A percentile compares a stretch with the other conserved stretches of the same genome.
phyloP scores from a whole-genome alignment of 2,113 vertebrate genomes.

The Aldabrachelys gigantea region DNA sequence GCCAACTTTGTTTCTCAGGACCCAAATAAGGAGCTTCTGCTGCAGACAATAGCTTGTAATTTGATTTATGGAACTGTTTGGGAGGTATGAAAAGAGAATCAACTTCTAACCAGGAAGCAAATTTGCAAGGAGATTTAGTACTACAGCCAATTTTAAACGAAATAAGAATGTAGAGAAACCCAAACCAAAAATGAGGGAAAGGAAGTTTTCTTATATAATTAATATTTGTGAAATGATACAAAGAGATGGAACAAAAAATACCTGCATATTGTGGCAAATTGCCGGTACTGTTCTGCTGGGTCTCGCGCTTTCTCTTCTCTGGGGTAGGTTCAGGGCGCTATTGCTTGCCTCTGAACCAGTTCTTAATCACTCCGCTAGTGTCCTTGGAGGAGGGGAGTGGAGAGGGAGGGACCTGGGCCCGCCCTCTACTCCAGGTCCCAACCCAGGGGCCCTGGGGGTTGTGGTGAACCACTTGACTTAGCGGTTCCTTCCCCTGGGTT shows the following conservation, averaged over 20 bases:
- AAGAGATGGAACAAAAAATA: not conserved
- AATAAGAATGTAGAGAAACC: not conserved
- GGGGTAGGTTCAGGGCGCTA: too few species aligned
- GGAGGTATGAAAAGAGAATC: not conserved
- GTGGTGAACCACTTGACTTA: too few species aligned
- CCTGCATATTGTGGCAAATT: too few species aligned
- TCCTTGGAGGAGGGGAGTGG: too few species aligned
- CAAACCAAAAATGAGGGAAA: not conserved
- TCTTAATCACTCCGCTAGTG: too few species aligned
- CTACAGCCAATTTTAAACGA: not conserved
- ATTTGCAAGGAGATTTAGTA: not conserved
- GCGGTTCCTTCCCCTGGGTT: too few species aligned
- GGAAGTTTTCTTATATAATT: not conserved
- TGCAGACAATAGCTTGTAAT: not conserved
- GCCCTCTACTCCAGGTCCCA: too few species aligned
- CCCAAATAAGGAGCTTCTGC: not conserved
- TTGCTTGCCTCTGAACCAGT: too few species aligned
- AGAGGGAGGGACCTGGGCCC: too few species aligned
- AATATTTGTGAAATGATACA: not conserved
- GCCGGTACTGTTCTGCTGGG: too few species aligned
- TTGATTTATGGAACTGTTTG: not conserved
- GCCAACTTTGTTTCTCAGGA: not conserved
- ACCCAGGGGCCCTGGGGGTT: too few species aligned
- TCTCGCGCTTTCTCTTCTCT: too few species aligned
- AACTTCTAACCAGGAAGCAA: not conserved